phyloP scores from a whole-genome alignment of 2,888 invertebrate genomes.

The Coleophora deauratella region DNA sequence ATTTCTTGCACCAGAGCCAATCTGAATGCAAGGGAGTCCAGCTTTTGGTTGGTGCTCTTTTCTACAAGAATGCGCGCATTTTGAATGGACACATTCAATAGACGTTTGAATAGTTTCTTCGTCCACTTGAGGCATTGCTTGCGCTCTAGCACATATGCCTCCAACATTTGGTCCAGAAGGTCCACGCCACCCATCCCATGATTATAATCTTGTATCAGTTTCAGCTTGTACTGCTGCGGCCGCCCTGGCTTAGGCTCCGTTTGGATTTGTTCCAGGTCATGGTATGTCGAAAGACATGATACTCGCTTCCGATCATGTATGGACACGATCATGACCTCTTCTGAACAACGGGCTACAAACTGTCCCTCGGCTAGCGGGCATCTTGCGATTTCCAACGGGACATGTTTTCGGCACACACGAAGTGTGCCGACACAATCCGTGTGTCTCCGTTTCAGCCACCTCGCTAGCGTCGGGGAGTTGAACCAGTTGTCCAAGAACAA shows the following conservation, averaged over 20 bases:
- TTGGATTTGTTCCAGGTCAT: neutral
- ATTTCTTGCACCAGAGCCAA: neutral
- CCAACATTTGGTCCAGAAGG: neutral
- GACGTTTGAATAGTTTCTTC: neutral
- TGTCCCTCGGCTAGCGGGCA: neutral
- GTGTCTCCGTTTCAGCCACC: conserved; percentile 10
- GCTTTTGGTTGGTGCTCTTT: neutral
- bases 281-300: neutral
- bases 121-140: conserved; percentile 1
- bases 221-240: neutral
- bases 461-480: conserved; percentile 9
- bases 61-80: neutral
- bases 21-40: neutral
- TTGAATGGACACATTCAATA: conserved; percentile 2
- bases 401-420: conserved; percentile 2
- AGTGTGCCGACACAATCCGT: conserved; percentile 17
- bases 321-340: neutral
- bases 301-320: neutral
- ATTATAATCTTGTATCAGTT: neutral
- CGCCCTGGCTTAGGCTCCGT: neutral
- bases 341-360: neutral
- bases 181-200: neutral
- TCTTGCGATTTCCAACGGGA: neutral
- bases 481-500: conserved; percentile 10
- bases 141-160: neutral